Conservation (phyloP, 1,140 invertebrate species). For the Aphaenogaster rudis region DNA sequence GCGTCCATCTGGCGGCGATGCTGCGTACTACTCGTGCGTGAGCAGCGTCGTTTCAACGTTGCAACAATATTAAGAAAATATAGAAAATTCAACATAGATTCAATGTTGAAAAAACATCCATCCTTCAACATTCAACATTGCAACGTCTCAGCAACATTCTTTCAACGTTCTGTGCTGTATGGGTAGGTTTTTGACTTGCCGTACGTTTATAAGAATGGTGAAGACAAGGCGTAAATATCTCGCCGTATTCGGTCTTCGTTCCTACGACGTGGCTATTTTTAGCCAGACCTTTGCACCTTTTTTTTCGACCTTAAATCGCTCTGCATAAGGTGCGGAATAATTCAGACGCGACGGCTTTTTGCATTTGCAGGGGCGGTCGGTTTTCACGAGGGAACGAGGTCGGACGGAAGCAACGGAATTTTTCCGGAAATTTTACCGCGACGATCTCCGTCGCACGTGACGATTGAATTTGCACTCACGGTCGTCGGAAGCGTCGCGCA, state of each 20-base stretch:
- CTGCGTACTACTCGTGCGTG: too few relatives aligned
- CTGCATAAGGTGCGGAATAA: constrained; percentile 35
- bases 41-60: too few relatives aligned
- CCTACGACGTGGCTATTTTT: not conserved
- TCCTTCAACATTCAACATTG: too few relatives aligned
- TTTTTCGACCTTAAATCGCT: constrained; percentile 34
- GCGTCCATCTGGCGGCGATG: too few relatives aligned
- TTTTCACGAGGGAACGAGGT: constrained; percentile 38
- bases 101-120: too few relatives aligned
- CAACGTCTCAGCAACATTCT: too few relatives aligned
- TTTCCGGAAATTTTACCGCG: constrained; percentile 56
- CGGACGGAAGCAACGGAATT: constrained; percentile 18
- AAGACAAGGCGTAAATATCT: not conserved
- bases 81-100: too few relatives aligned
- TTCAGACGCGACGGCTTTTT: constrained; percentile 40
- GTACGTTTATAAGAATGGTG: not conserved
- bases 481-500: not conserved
- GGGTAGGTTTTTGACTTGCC: too few relatives aligned
- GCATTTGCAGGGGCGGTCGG: not conserved
- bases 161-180: too few relatives aligned
- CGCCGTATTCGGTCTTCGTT: not conserved
- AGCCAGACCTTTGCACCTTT: not conserved
- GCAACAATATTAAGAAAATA: too few relatives aligned
- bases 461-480: constrained; percentile 37
- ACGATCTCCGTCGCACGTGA: constrained; percentile 49